These are phyloP conservation scores for Corythornis madagascariensis DNA, from an alignment of 2,113 vertebrate genomes.

Conservation along the genomic window DNA sequence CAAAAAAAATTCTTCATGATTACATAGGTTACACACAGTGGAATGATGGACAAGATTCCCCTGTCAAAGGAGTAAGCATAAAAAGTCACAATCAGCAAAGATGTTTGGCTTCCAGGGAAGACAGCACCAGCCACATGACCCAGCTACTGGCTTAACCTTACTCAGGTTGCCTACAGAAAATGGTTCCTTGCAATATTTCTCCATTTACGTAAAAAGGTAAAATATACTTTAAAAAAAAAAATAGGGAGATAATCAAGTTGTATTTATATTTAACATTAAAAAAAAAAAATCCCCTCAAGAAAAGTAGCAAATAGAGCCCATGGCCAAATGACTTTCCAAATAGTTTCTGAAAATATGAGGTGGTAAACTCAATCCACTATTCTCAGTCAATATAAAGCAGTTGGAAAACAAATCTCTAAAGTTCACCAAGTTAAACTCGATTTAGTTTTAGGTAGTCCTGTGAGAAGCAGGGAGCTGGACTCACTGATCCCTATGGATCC, in stretches of 20 bases:
- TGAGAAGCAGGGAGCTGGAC: background rate
- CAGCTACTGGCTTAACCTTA: background rate
- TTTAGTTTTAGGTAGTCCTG: background rate
- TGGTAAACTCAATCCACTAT: background rate
- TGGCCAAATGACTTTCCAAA: background rate
- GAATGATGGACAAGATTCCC: background rate
- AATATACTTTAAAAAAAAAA: background rate
- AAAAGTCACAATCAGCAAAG: background rate
- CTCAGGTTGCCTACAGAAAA: background rate
- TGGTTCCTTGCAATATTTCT: background rate
- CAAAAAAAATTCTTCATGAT: background rate
- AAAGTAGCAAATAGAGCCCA: background rate
- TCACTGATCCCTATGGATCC: background rate
- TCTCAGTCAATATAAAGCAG: background rate
- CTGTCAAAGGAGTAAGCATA: background rate
- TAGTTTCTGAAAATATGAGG: background rate
- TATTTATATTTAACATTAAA: background rate
- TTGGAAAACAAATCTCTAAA: background rate
- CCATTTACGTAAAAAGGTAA: background rate
- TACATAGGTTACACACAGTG: accelerated
- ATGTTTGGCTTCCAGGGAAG: background rate
- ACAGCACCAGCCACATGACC: background rate
- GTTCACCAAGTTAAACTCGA: background rate
- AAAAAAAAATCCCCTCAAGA: background rate
- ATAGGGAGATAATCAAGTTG: background rate